These are phyloP conservation scores for Scaptomyza tumidula DNA, from an alignment of 2,888 invertebrate genomes.

Conservation along the genomic window DNA sequence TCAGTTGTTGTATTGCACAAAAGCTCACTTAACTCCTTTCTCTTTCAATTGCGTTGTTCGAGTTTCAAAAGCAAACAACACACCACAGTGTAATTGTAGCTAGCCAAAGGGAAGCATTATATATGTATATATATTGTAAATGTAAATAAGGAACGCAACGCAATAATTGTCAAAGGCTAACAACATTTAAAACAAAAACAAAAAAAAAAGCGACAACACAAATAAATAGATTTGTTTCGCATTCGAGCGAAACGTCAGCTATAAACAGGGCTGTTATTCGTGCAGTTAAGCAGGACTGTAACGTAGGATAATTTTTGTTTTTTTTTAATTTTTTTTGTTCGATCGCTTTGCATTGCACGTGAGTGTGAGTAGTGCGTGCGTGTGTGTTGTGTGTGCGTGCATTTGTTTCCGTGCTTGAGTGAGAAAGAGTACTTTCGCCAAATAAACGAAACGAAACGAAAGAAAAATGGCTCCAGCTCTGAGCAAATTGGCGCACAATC, in stretches of 20 bases:
- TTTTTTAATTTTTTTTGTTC: slow-evolving; percentile 16
- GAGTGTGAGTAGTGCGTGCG: slow-evolving; percentile 26
- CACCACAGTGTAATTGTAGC: slow-evolving; percentile 12
- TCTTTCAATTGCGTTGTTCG: slow-evolving; percentile 7
- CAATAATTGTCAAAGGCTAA: neutral
- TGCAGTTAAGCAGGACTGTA: slow-evolving; percentile 32
- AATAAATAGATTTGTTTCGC: neutral
- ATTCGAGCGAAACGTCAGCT: neutral
- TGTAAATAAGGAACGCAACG: slow-evolving; percentile 42
- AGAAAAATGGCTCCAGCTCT: slow-evolving; percentile 89
- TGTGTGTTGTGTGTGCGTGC: slow-evolving; percentile 14
- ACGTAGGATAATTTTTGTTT: slow-evolving; percentile 31
- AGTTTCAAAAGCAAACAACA: slow-evolving; percentile 11
- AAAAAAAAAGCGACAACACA: slow-evolving; percentile 3
- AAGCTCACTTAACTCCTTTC: slow-evolving; percentile 5
- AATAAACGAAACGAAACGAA: slow-evolving; percentile 1
- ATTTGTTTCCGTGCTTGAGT: slow-evolving; percentile 5
- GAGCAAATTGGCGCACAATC: slow-evolving; percentile 90
- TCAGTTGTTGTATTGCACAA: slow-evolving; percentile 9
- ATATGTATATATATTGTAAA: slow-evolving; percentile 27
- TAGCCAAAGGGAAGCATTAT: slow-evolving; percentile 21
- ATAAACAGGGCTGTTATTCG: slow-evolving; percentile 40
- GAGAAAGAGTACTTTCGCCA: slow-evolving; percentile 34
- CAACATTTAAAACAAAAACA: slow-evolving; percentile 1
- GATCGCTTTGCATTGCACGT: slow-evolving; percentile 14